Evolutionary conservation across 2,888 invertebrate species (phyloP).

Genomic region (Polia nebulosa): DNA sequence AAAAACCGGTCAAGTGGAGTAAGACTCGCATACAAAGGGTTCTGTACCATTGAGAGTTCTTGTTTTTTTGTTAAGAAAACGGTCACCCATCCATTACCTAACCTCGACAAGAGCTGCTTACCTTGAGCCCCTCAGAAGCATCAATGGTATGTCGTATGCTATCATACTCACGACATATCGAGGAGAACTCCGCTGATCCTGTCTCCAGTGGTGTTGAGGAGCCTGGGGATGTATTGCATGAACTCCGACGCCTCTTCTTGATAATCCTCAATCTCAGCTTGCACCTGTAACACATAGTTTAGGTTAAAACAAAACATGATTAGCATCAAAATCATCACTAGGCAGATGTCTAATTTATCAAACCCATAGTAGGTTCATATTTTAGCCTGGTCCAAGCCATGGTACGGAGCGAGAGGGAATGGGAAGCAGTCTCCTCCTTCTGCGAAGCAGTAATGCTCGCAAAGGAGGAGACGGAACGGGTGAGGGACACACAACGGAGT

Average conservation of each 20-base stretch:
- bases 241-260: conserved; percentile 74
- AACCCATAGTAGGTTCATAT: no score
- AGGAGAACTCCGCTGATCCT: conserved; percentile 79
- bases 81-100: background rate
- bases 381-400: no score
- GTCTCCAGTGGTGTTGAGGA: conserved; percentile 74
- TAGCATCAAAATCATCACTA: background rate
- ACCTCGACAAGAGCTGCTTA: background rate
- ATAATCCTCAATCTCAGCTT: conserved; percentile 72
- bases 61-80: background rate
- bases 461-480: no score
- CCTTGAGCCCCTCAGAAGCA: background rate
- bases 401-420: no score
- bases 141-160: background rate
- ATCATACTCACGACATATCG: conserved; percentile 76
- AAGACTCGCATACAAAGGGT: no score
- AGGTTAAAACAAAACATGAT: background rate
- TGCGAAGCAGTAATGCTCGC: no score
- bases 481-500: no score
- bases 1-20: no score
- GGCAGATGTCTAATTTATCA: no score
- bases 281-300: conserved; percentile 69
- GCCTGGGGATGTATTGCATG: conserved; percentile 76
- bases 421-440: no score
- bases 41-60: no score